Percentiles rank a stretch among this genome's conserved stretches.
phyloP scores from a whole-genome alignment of 2,113 vertebrate species.

The Centrocercus urophasianus region DNA sequence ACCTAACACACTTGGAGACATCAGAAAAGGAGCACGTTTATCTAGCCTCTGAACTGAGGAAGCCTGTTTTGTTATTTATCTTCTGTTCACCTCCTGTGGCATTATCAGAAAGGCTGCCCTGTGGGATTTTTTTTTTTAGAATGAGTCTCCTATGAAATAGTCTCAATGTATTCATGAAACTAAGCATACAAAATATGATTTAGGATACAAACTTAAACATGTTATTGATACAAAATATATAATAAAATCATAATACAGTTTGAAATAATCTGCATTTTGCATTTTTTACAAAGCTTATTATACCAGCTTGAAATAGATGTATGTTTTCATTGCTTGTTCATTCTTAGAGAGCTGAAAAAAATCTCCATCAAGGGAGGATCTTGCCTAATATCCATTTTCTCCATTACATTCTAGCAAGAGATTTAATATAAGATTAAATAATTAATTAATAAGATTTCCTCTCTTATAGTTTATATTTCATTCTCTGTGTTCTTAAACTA shows the following conservation, averaged over 20 bases:
- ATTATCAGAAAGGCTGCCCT: background rate
- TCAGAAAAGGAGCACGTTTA: background rate
- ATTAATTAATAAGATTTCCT: background rate
- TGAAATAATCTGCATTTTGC: background rate
- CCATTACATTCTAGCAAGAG: background rate
- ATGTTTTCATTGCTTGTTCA: background rate
- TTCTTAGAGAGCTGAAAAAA: background rate
- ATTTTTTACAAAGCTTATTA: background rate
- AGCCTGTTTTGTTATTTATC: background rate
- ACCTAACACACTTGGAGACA: background rate
- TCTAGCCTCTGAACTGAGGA: background rate
- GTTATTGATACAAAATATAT: slow-evolving; percentile 1
- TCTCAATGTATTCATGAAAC: background rate
- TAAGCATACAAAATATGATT: slow-evolving; percentile 1
- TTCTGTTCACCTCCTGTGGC: background rate
- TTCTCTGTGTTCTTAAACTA: background rate
- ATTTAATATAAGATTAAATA: slow-evolving; percentile 30
- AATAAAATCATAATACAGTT: background rate
- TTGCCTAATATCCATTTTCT: background rate
- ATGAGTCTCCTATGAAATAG: background rate
- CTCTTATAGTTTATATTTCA: background rate
- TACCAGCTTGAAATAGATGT: background rate
- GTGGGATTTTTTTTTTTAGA: background rate
- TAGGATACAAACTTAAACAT: background rate
- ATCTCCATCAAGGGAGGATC: background rate